Evolutionary conservation across 2,888 invertebrate species (phyloP).

Genomic region (Argyresthia goedartella): DNA sequence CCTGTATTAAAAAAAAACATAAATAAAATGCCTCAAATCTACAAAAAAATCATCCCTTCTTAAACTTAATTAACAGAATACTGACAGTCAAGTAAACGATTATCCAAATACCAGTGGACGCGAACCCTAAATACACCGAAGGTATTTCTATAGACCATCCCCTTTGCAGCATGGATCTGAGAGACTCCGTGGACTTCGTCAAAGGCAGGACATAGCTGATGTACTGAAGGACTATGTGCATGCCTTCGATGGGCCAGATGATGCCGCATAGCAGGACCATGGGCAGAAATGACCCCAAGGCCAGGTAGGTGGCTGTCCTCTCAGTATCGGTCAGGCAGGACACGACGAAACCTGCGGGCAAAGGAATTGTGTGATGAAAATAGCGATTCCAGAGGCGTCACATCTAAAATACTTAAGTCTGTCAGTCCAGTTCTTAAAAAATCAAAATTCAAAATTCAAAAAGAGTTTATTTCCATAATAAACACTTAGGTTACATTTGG

Average conservation of each 20-base stretch:
- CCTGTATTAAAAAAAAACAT: not conserved
- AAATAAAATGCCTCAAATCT: constrained; percentile 2
- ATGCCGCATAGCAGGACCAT: constrained; percentile 90
- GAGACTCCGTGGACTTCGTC: constrained; percentile 89
- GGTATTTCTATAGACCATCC: constrained; percentile 83
- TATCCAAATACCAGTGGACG: constrained; percentile 85
- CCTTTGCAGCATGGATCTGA: constrained; percentile 86
- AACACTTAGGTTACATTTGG: too few species aligned
- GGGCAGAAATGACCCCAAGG: constrained; percentile 87
- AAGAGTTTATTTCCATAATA: too few species aligned
- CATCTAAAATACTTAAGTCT: too few species aligned
- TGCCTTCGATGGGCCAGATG: constrained; percentile 95
- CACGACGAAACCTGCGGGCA: constrained; percentile 80
- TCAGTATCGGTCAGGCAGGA: constrained; percentile 85
- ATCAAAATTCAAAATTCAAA: too few species aligned
- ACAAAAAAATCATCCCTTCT: constrained; percentile 76
- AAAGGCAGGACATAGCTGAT: constrained; percentile 84
- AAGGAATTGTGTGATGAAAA: not conserved
- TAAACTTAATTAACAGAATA: constrained; percentile 84
- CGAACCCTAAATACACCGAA: constrained; percentile 84
- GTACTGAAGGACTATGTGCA: constrained; percentile 81
- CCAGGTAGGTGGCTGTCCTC: constrained; percentile 86
- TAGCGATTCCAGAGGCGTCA: too few species aligned
- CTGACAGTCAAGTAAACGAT: constrained; percentile 79
- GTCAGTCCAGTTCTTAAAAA: too few species aligned